Evolutionary conservation across 2,888 invertebrate species (phyloP), one percentile per base, ranked within the genome.

Genomic region (Heteropelma amictum): DNA sequence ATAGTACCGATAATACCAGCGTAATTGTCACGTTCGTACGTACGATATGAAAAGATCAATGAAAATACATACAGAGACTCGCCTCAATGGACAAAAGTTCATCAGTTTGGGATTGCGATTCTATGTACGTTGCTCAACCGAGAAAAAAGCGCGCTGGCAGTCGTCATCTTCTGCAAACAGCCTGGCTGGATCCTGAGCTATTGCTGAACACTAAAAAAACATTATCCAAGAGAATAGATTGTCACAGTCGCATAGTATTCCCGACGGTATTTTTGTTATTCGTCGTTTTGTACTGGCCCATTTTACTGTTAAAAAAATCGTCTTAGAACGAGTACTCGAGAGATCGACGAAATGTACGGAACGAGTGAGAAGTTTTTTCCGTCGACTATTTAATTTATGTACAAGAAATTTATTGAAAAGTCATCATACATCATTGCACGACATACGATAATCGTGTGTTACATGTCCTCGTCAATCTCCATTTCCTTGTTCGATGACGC

Each of bases 221-320:
- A n/a, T 91, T 94, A 80, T 95, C 95, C 92, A 91, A 94, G 64
- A 93, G 94, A 90, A 95, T 96, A 76, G 96, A 96, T 88, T 92
- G 93, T 83, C 91, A 94, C 2, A 95, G 95, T 2, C 91, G 95
- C 58, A 92, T 94, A 54, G 92, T 95, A 3, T 96, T 96, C 87
- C 96, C 96, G 5, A 92, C 93, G 12, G 87, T 95, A n/a, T 96
- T 96, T 89, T 91, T 94, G 14, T 91, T 95, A 14, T 95, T 96
- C 86, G 93, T 94, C 61, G 91, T 93, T 0, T 90, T 95, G 84
- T 96, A 95, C 89, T 96, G 95, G 95, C 95, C 95, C 0, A 93
- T 95, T 72, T 89, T 96, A 53, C 89, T 95, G 51, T 90, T 94
- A 79, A 94, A 93, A 84, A 77, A 79, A 42, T 42, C 58, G n/a